Percentiles rank a stretch among this genome's conserved stretches.
These are phyloP conservation scores for Drosophila neotestacea DNA, from an alignment of 2,888 invertebrate species.

Conservation along the genomic window DNA sequence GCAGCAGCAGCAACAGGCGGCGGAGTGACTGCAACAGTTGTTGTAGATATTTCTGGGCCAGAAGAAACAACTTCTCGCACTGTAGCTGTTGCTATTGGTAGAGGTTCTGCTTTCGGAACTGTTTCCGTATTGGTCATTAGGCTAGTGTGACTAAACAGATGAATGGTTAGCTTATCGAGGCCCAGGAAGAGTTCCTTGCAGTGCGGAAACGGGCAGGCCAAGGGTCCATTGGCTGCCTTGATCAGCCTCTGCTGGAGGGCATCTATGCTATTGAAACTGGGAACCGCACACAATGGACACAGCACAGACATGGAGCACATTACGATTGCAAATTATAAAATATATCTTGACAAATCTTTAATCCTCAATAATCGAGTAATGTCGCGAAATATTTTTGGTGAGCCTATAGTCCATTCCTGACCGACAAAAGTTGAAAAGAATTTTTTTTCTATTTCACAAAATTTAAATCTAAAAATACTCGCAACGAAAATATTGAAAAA, in stretches of 20 bases:
- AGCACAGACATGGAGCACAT: conserved; percentile 88
- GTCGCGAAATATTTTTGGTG: conserved; percentile 13
- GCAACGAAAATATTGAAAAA: conserved; percentile 73
- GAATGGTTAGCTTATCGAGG: conserved; percentile 93
- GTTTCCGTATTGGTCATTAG: conserved; percentile 56
- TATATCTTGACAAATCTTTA: neutral
- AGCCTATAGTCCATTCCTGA: conserved; percentile 46
- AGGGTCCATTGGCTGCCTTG: conserved; percentile 90
- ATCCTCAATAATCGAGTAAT: conserved; percentile 20
- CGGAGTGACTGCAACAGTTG: neutral
- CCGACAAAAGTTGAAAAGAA: conserved; percentile 46
- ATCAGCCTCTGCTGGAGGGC: conserved; percentile 90
- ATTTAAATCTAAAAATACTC: conserved; percentile 72
- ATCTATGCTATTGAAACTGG: conserved; percentile 90
- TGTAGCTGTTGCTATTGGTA: conserved; percentile 23
- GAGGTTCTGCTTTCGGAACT: conserved; percentile 16
- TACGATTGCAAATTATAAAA: neutral
- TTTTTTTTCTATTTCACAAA: conserved; percentile 46
- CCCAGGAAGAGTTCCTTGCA: conserved; percentile 91
- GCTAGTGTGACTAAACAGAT: conserved; percentile 90
- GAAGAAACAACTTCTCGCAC: neutral
- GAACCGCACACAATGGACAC: conserved; percentile 92
- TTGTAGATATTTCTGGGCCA: neutral
- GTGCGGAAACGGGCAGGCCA: conserved; percentile 89
- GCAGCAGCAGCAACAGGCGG: conserved; percentile 10